A percentile compares a stretch with the other conserved stretches of the same genome.
Conservation (phyloP, 1,140 invertebrate species). For the Branchinecta lynchi region DNA sequence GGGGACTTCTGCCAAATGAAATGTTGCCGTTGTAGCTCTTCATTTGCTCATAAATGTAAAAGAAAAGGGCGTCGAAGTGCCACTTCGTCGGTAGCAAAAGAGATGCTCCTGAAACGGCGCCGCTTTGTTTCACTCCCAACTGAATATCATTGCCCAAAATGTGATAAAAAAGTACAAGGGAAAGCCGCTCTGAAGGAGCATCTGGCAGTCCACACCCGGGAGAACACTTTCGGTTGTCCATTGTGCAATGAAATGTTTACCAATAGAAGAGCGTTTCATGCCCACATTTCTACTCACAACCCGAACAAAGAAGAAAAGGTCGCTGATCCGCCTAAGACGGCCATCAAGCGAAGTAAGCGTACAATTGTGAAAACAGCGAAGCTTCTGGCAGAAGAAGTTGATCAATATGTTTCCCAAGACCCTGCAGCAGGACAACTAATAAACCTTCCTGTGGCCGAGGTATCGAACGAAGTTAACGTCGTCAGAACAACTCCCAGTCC, state of each 20-base stretch:
- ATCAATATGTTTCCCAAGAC: no score
- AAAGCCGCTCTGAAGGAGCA: conserved; percentile 30
- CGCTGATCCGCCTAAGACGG: not conserved
- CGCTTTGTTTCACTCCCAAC: not conserved
- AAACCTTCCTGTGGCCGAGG: no score
- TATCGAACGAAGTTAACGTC: no score
- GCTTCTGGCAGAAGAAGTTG: no score
- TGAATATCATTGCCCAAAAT: conserved; percentile 1
- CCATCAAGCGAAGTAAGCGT: no score
- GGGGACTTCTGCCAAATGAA: not conserved
- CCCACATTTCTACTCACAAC: not conserved
- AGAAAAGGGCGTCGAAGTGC: not conserved
- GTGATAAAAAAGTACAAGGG: conserved; percentile 3
- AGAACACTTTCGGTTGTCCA: not conserved
- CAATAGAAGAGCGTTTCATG: not conserved
- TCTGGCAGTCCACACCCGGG: conserved; percentile 33
- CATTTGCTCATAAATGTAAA: not conserved
- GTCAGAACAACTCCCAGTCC: no score
- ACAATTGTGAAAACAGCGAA: no score
- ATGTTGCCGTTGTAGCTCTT: not conserved
- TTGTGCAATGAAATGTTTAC: not conserved
- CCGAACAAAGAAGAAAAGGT: not conserved
- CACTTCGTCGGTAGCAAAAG: not conserved
- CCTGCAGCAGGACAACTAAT: no score
- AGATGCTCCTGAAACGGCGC: not conserved